Base-by-base conservation (phyloP, 2,113 vertebrate species). In the Mustela lutreola region DNA sequence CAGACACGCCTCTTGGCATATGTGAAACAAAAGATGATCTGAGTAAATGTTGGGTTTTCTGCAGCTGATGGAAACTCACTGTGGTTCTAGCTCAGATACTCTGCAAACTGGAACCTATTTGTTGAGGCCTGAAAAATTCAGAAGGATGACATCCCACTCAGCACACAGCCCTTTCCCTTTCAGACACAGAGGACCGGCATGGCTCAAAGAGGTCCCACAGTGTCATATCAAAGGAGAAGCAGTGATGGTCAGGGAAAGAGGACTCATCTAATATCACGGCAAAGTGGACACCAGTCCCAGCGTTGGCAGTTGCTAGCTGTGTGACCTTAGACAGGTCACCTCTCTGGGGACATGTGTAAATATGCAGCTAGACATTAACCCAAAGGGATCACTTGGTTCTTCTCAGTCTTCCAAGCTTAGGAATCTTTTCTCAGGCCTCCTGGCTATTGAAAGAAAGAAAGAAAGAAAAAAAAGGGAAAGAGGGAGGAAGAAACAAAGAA, bases 11-110 rank as follows among this genome's bases (percentile, higher is more conserved):
- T 82, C 92, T 70, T 84, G 15, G 92, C 95, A 94, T 92, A 95
- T 90, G 95, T 87, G 95, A 97, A 98, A 98, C 88, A 94, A 67
- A 97, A 98, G 97, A 97, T 42, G 97, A 73, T 90, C 1, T 94
- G 92, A 81, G 87, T 96, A 96, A 98, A 97, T 11, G 14, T 11
- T 95, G 95, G 95, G 92, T 96, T 97, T 97, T 94, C 86, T 96
- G 93, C 96, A 95, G 94, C 94, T 91, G 91, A 96, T 95, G 97
- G 97, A 97, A 98, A 97, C n/a, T 95, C 76, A 19, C 24, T 97
- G 97, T 70, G 96, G 96, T 97, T 98, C 96, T 81, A 83, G 81
- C 50, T 92, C 92, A 94, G 75, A 97, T 80, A 78, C 60, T 58
- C 63, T 58, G 81, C 89, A 82, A 42, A 33, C 45, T 83, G 63